Percentiles rank a stretch among this genome's conserved stretches.
phyloP scores from a whole-genome alignment of 2,113 vertebrate species.

The Nothobranchius kuhntae region DNA sequence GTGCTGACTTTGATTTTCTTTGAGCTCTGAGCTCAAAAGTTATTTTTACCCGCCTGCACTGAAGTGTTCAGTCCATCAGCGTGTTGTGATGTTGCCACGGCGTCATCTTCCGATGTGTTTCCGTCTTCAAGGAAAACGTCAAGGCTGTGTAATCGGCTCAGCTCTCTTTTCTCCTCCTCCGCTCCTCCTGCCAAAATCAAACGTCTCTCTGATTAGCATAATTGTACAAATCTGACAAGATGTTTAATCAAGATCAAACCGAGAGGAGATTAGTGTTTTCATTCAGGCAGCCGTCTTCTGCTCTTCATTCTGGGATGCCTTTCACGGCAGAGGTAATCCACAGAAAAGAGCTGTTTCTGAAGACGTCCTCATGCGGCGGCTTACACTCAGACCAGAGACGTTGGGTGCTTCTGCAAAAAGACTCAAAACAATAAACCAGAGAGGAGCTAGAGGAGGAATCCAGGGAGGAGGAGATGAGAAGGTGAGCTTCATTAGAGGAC shows the following conservation, averaged over 20 bases:
- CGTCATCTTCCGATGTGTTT: constrained; percentile 45
- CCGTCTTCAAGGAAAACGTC: constrained; percentile 67
- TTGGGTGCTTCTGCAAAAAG: background rate
- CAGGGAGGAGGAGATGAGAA: constrained; percentile 9
- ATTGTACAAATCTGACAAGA: constrained; percentile 73
- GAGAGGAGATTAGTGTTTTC: constrained; percentile 64
- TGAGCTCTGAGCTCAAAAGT: constrained; percentile 18
- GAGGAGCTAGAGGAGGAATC: background rate
- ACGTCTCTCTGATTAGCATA: constrained; percentile 66
- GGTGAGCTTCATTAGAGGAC: constrained; percentile 59
- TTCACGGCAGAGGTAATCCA: constrained; percentile 51
- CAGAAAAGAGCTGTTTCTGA: constrained; percentile 28
- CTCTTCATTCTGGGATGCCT: constrained; percentile 33
- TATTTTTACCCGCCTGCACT: constrained; percentile 39
- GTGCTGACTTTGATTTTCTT: constrained; percentile 52
- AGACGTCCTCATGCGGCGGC: background rate
- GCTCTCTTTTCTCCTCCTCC: background rate
- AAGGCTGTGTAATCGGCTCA: constrained; percentile 66
- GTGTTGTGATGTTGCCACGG: constrained; percentile 25
- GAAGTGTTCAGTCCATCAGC: constrained; percentile 23
- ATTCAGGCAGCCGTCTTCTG: constrained; percentile 39
- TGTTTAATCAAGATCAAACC: constrained; percentile 72
- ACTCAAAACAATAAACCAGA: background rate
- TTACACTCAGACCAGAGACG: background rate
- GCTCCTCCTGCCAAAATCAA: constrained; percentile 43